These are phyloP conservation scores for Halcyon chelicuti DNA, from an alignment of 2,797 vertebrate genomes.

Conservation along the genomic window DNA sequence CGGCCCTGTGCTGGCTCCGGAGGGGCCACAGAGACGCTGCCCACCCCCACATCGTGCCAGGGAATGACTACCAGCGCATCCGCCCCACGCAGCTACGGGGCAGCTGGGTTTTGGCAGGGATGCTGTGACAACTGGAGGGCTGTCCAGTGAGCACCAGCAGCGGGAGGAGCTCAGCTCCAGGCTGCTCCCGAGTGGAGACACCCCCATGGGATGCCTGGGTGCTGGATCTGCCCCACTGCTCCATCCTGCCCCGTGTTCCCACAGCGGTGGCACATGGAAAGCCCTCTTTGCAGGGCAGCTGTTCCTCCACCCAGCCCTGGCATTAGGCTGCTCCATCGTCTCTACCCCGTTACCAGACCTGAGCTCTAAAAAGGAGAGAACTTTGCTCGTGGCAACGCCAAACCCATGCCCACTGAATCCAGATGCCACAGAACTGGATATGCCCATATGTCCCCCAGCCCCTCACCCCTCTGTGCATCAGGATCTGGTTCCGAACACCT, in stretches of 20 bases:
- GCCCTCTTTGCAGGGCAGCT: not conserved
- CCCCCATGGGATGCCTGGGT: fast-evolving
- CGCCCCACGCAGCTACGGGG: fast-evolving
- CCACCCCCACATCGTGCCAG: fast-evolving
- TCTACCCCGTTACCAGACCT: not conserved
- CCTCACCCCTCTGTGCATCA: fast-evolving
- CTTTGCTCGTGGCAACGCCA: not conserved
- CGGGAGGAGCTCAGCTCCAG: not conserved
- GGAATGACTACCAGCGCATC: not conserved
- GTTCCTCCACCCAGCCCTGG: fast-evolving
- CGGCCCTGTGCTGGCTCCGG: not conserved
- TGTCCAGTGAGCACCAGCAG: not conserved
- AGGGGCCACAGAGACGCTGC: not conserved
- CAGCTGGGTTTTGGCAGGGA: not conserved
- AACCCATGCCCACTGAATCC: not conserved
- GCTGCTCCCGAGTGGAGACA: fast-evolving
- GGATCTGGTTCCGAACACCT: not conserved
- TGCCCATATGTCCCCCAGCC: not conserved
- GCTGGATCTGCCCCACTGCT: not conserved
- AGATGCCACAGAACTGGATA: not conserved
- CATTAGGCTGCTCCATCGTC: not conserved
- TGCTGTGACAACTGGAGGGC: fast-evolving
- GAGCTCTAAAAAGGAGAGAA: not conserved
- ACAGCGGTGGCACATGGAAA: not conserved
- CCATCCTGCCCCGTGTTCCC: not conserved